Evolutionary conservation across 2,888 invertebrate genomes (phyloP).

Genomic region (Xestobium rufovillosum): DNA sequence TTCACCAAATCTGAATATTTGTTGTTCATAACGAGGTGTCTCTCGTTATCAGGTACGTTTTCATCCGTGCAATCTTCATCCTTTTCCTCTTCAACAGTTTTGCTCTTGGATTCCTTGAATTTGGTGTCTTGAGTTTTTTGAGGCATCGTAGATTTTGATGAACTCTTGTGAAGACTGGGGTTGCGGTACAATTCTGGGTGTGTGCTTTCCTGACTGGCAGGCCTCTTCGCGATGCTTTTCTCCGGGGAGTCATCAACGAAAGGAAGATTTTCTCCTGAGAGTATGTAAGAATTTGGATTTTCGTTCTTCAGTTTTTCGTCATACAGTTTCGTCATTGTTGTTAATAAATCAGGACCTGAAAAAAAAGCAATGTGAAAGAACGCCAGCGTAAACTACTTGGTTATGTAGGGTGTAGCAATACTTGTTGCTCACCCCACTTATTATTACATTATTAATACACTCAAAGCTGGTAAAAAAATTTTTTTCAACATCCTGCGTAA

Average conservation of each 20-base stretch:
- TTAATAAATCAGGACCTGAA: constrained; percentile 76
- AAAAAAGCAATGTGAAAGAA: too few species aligned
- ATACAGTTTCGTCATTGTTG: constrained; percentile 74
- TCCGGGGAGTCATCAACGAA: constrained; percentile 64
- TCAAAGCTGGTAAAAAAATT: too few species aligned
- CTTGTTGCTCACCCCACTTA: too few species aligned
- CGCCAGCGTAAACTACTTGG: too few species aligned
- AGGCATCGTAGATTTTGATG: constrained; percentile 24
- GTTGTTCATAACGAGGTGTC: constrained; percentile 22
- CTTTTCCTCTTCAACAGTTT: constrained; percentile 42
- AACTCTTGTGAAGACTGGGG: constrained; percentile 48
- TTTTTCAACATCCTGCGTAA: too few species aligned
- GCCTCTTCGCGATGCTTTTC: constrained; percentile 32
- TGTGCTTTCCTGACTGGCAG: constrained; percentile 37
- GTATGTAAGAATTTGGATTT: constrained; percentile 51
- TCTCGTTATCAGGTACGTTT: constrained; percentile 39
- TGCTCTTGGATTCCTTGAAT: constrained; percentile 40
- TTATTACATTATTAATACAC: too few species aligned
- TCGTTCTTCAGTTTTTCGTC: constrained; percentile 64
- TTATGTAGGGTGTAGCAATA: too few species aligned
- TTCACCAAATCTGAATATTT: constrained; percentile 26
- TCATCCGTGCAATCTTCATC: constrained; percentile 40
- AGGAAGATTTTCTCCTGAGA: constrained; percentile 56
- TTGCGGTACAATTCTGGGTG: constrained; percentile 42
- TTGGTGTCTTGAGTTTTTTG: constrained; percentile 23